Evolutionary conservation across 2,888 invertebrate genomes (phyloP), one percentile per base, ranked within the genome.

Genomic region (Physocephala rufipes): DNA sequence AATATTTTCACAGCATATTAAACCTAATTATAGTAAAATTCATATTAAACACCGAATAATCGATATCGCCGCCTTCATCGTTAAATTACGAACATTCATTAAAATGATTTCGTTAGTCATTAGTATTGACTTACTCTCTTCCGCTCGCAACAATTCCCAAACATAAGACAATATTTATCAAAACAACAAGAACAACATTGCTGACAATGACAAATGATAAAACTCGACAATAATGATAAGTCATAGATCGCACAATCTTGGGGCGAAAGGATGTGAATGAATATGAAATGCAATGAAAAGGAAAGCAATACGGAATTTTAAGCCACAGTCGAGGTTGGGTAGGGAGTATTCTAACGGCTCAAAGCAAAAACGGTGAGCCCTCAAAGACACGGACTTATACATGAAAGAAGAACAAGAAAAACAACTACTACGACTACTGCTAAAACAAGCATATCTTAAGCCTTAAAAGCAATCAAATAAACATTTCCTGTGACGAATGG

Each of bases 181-280:
- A 12, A 16, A 13, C 53, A 55, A 55, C 53, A 49, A 49, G 47
- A 12, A 28, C 28, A 62, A n/a, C 43, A 64, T 36, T 55, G 51
- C 43, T 58, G 68, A 68, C 59, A 68, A 28, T 68, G 61, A 59
- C 30, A 68, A 59, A 61, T 68, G 61, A 49, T 13, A 47, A 49
- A 53, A 53, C 36, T 65, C 51, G 51, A 51, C 53, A 65, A 19
- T 15, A 53, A 19, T 28, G 13, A 21, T 12, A 21, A 26, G 1
- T 24, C 58, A 24, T 12, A 15, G 24, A 28, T 58, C 24, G 16
- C 49, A 58, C 4, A 3, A 24, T 53, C 21, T 58, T 24, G 58
- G 55, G 58, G 16, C 13, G 24, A 49, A 49, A 13, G 28, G 28
- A 26, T 24, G 26, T 16, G 26, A 2, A 24, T 58, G 15, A 3